These are phyloP conservation scores for Brachirus orientalis DNA, from an alignment of 2,113 vertebrate genomes.

Conservation along the genomic window DNA sequence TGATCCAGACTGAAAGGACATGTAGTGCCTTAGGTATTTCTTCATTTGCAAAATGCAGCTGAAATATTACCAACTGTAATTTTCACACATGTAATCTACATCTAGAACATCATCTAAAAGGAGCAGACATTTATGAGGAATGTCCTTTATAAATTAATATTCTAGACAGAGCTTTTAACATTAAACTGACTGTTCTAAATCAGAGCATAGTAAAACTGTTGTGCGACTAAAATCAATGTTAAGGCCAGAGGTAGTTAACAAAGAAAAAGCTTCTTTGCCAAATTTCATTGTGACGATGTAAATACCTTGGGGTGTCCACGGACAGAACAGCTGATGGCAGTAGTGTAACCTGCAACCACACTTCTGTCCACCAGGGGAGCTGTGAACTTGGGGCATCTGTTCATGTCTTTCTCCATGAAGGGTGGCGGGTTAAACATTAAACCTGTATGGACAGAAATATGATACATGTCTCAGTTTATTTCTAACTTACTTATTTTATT, in stretches of 20 bases:
- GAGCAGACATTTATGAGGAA: too few relatives aligned
- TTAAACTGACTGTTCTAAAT: too few relatives aligned
- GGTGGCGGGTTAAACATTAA: conserved; percentile 62
- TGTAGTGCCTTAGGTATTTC: neutral
- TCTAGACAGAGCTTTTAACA: too few relatives aligned
- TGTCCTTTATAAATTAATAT: too few relatives aligned
- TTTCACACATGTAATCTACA: neutral
- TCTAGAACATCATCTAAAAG: neutral
- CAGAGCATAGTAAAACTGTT: too few relatives aligned
- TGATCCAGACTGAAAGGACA: neutral
- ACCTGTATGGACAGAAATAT: conserved; percentile 64
- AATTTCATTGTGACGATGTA: neutral
- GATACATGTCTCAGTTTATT: neutral
- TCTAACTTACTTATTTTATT: neutral
- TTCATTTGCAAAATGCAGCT: conserved; percentile 2
- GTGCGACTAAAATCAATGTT: too few relatives aligned
- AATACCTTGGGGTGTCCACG: conserved; percentile 87
- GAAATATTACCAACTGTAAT: neutral
- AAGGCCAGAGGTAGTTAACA: too few relatives aligned
- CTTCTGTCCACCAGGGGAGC: conserved; percentile 86
- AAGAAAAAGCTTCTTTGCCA: too few relatives aligned
- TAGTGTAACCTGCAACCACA: conserved; percentile 86
- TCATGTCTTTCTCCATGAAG: conserved; percentile 85
- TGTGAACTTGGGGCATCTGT: conserved; percentile 84
- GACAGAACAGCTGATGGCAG: conserved; percentile 89